phyloP scores from a whole-genome alignment of 2,888 invertebrate genomes.

The Harmothoe impar region DNA sequence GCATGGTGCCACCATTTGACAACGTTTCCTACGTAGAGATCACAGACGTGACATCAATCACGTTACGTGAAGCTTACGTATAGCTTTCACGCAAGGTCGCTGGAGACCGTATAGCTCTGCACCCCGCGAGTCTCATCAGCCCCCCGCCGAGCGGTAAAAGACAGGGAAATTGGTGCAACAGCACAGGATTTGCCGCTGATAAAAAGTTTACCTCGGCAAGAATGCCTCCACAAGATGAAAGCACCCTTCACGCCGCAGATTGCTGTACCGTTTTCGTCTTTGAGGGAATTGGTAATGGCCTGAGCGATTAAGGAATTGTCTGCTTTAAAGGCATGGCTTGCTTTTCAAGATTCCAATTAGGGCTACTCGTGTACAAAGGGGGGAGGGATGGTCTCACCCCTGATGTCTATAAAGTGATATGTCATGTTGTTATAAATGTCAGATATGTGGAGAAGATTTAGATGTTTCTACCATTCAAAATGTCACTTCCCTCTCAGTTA shows the following conservation, averaged over 20 bases:
- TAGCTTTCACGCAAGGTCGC: neutral
- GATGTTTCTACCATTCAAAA: too few relatives aligned
- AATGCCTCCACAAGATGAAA: neutral
- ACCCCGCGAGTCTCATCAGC: neutral
- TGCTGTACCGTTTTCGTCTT: neutral
- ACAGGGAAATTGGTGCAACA: neutral
- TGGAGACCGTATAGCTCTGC: neutral
- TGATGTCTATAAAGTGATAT: neutral
- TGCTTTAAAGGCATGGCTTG: neutral
- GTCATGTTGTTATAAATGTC: too few relatives aligned
- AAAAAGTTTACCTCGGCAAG: constrained; percentile 4
- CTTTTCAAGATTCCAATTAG: neutral
- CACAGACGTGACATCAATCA: neutral
- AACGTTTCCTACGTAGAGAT: too few relatives aligned
- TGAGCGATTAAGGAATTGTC: neutral
- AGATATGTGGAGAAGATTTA: too few relatives aligned
- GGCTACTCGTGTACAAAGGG: neutral
- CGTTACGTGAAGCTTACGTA: neutral
- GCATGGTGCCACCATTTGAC: too few relatives aligned
- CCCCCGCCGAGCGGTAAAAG: neutral
- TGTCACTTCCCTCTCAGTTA: neutral
- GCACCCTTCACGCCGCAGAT: neutral
- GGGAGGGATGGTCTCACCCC: neutral
- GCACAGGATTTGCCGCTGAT: constrained; percentile 21
- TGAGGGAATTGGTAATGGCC: neutral